Conservation (phyloP, 2,888 invertebrate genomes). For the Xestia xanthographa region DNA sequence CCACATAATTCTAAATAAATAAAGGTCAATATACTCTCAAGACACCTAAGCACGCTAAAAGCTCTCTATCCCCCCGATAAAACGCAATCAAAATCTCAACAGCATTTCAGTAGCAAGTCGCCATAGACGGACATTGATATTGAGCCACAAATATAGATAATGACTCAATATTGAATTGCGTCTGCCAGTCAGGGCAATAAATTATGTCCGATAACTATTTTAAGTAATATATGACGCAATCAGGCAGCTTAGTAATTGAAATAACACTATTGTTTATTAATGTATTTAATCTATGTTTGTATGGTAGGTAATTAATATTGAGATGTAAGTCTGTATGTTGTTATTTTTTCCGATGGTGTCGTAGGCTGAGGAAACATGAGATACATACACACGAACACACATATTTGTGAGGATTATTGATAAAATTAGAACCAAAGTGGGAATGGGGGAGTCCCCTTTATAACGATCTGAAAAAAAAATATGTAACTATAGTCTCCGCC, state of each 20-base stretch:
- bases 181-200: constrained; percentile 50
- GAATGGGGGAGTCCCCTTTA: not conserved
- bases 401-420: not conserved
- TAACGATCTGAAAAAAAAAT: not conserved
- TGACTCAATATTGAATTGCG: constrained; percentile 54
- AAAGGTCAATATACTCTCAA: constrained; percentile 4
- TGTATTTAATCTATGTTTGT: constrained; percentile 32
- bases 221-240: constrained; percentile 56
- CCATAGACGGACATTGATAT: constrained; percentile 55
- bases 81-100: constrained; percentile 48
- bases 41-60: constrained; percentile 9
- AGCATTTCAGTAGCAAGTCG: constrained; percentile 38
- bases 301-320: constrained; percentile 18
- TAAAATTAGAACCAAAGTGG: not conserved
- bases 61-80: constrained; percentile 16
- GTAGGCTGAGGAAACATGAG: constrained; percentile 3
- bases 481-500: too few relatives aligned
- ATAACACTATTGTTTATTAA: constrained; percentile 38
- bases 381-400: not conserved
- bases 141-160: constrained; percentile 55
- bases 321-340: not conserved
- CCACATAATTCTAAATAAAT: constrained; percentile 6
- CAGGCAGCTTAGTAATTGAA: constrained; percentile 38
- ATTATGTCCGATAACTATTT: constrained; percentile 54
- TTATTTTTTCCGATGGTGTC: not conserved